Evolutionary conservation across 2,888 invertebrate genomes (phyloP).

Genomic region (Rhamphomyia laevipes): DNA sequence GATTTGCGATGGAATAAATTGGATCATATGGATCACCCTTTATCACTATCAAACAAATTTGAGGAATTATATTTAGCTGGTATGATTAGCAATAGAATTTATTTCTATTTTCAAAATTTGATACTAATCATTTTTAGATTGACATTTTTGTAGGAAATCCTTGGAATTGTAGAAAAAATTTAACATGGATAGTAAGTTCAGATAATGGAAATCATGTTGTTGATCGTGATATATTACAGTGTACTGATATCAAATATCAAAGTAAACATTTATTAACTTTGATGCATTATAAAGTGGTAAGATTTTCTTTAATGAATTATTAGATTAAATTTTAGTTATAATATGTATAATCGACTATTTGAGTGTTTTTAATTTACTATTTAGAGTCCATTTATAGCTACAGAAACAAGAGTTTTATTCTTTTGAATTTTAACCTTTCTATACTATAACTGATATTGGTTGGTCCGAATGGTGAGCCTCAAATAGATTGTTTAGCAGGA

Average conservation of each 20-base stretch:
- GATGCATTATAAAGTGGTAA: conserved; percentile 32
- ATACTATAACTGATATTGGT: no score
- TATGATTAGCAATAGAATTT: conserved; percentile 9
- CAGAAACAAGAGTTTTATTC: no score
- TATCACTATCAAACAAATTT: conserved; percentile 25
- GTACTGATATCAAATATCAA: conserved; percentile 32
- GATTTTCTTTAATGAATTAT: background rate
- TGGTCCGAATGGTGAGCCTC: no score
- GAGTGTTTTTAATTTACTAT: no score
- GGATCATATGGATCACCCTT: conserved; percentile 29
- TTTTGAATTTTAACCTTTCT: no score
- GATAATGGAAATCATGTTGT: conserved; percentile 26
- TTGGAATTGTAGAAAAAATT: conserved; percentile 35
- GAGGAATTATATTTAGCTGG: conserved; percentile 30
- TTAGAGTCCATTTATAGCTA: no score
- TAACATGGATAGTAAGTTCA: conserved; percentile 32
- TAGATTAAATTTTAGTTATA: no score
- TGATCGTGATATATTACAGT: conserved; percentile 29
- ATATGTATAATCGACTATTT: no score
- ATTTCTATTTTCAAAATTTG: background rate
- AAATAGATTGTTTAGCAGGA: no score
- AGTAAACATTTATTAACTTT: conserved; percentile 30
- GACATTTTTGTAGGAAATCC: conserved; percentile 26
- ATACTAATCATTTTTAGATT: background rate
- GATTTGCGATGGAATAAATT: conserved; percentile 36